Evolutionary conservation across 2,888 invertebrate species (phyloP), one percentile per base, ranked within the genome.

Genomic region (Parnassius smintheus): DNA sequence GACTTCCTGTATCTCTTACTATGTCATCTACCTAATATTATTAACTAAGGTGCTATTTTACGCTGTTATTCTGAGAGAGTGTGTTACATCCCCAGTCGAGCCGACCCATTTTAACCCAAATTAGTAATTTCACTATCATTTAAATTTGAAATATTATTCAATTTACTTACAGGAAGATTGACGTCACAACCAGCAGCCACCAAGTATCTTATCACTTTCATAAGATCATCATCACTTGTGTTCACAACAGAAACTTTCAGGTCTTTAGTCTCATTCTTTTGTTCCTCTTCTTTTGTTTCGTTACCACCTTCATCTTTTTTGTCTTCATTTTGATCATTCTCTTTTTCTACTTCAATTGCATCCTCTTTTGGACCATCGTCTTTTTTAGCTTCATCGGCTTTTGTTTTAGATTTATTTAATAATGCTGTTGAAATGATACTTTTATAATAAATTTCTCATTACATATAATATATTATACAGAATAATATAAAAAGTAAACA

Each of bases 161-260:
- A 13, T 42, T 42, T 3, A 81, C 83, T 87, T 72, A 95, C 95
- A 87, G 95, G 95, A 44, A 95, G 85, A 62, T 95, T 94, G 50
- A 96, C 93, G 77, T 95, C 94, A 54, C 96, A 96, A 0, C 97
- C 97, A 59, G 95, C 95, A 70, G 95, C 95, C 55, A 97, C 92
- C 52, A 98, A 92, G 76, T 96, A 96, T 77, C 91, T 82, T 65
- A 94, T 93, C 46, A 87, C 84, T 69, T 84, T 90, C 61, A 88
- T 67, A 2, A 88, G 69, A 54, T 87, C 82, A 13, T 86, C 86
- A 1, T 85, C 82, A 9, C 72, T 82, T 12, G 60, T 73, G 2
- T 68, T 70, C 13, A 71, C 72, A 18, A 61, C 66, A 10, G 46
- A n/a, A 9, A 10, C 49, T 10, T 59, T 60, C 62, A 12, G 42